These are phyloP conservation scores for Paracanthobrama guichenoti DNA, from an alignment of 2,113 vertebrate species.

Conservation along the genomic window DNA sequence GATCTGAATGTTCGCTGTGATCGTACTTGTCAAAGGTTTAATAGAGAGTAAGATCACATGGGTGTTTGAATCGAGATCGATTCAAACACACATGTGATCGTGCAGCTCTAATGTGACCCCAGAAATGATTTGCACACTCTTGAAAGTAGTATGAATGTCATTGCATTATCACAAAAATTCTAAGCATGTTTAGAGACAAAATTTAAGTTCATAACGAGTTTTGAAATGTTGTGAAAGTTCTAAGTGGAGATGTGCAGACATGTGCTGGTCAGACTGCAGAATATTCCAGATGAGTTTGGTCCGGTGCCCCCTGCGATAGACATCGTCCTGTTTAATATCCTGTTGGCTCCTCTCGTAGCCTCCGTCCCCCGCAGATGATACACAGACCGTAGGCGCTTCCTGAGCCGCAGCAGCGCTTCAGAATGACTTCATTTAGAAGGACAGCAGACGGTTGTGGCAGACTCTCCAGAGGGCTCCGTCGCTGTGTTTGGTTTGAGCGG, in stretches of 20 bases:
- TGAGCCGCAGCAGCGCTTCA: slow-evolving; percentile 22
- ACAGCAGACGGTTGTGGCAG: not conserved
- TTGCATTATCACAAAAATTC: not conserved
- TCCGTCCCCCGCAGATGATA: slow-evolving; percentile 24
- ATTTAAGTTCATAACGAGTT: not conserved
- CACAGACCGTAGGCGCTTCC: slow-evolving; percentile 27
- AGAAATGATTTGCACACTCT: not conserved
- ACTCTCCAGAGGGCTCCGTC: not conserved
- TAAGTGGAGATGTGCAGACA: not conserved
- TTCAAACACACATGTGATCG: too few species aligned
- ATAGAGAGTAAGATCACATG: too few species aligned
- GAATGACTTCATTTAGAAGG: slow-evolving; percentile 25
- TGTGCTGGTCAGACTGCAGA: slow-evolving; percentile 18
- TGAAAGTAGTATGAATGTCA: not conserved
- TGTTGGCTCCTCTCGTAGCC: not conserved
- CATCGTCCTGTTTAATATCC: slow-evolving; percentile 47
- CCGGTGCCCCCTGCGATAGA: slow-evolving; percentile 31
- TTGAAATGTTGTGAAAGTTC: not conserved
- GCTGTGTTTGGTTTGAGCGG: slow-evolving; percentile 13
- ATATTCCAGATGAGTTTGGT: not conserved
- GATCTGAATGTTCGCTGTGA: too few species aligned
- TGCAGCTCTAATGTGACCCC: not conserved
- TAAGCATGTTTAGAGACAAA: not conserved
- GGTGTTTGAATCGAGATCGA: too few species aligned
- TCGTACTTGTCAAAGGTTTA: too few species aligned